Evolutionary conservation across 2,888 invertebrate genomes (phyloP).

Genomic region (Platycnemis pennipes): DNA sequence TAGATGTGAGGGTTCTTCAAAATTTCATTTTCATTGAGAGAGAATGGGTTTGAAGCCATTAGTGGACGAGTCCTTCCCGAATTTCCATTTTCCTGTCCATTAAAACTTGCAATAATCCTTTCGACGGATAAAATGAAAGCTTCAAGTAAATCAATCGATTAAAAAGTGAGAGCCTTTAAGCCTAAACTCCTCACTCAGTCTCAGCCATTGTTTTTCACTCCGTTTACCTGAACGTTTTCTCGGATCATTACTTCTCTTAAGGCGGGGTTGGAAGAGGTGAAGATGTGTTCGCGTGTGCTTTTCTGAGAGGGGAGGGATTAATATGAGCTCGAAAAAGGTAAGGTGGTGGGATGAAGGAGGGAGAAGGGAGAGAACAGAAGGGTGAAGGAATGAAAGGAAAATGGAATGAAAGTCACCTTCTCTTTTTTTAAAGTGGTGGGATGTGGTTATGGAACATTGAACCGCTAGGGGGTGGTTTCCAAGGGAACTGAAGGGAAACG

Average conservation of each 20-base stretch:
- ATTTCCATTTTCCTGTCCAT: conserved; percentile 14
- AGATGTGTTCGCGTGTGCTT: not conserved
- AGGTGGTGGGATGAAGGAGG: not conserved
- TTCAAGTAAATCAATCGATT: conserved; percentile 1
- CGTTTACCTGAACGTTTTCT: not conserved
- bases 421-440: conserved; percentile 25
- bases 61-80: not conserved
- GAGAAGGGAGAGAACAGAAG: not conserved
- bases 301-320: not conserved
- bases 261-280: not conserved
- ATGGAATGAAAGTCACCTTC: not conserved
- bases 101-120: conserved; percentile 18
- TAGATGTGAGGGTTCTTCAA: not conserved
- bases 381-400: not conserved
- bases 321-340: not conserved
- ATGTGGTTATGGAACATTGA: conserved; percentile 52
- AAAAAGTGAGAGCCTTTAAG: conserved; percentile 31
- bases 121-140: not conserved
- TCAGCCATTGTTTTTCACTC: conserved; percentile 20
- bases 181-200: conserved; percentile 1
- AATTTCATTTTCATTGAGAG: not conserved
- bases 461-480: not conserved
- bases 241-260: conserved; percentile 12
- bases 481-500: not conserved
- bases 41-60: not conserved